Percentiles rank a stretch among this genome's conserved stretches.
Conservation (phyloP, 2,888 invertebrate species). For the Blera fallax region DNA sequence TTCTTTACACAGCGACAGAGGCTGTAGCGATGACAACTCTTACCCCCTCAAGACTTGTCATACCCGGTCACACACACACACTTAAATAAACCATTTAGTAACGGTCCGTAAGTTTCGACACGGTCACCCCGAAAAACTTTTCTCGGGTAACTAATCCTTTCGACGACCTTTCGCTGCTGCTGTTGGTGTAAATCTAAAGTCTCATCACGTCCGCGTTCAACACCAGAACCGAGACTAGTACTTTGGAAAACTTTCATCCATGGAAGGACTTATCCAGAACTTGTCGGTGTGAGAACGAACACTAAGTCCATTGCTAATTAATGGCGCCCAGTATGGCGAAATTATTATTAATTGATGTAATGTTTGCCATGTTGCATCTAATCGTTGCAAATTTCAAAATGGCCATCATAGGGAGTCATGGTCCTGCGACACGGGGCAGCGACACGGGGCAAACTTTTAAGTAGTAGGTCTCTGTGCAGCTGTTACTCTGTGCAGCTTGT, state of each 20-base stretch:
- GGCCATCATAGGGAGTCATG: neutral
- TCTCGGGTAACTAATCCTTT: constrained; percentile 52
- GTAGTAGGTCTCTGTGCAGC: constrained; percentile 21
- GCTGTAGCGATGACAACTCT: constrained; percentile 3
- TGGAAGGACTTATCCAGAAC: constrained; percentile 26
- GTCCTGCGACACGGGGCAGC: neutral
- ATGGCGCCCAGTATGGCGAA: constrained; percentile 46
- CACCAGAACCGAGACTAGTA: neutral
- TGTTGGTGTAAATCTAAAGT: constrained; percentile 36
- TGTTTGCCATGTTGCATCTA: constrained; percentile 60
- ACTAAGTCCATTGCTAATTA: constrained; percentile 58
- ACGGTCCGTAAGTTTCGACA: constrained; percentile 35
- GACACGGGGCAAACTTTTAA: constrained; percentile 20
- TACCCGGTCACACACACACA: neutral
- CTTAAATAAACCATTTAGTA: constrained; percentile 17
- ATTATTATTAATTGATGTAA: constrained; percentile 68
- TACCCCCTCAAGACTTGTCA: neutral
- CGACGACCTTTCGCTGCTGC: neutral
- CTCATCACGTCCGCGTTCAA: constrained; percentile 53
- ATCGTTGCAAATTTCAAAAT: constrained; percentile 21
- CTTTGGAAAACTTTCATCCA: constrained; percentile 47
- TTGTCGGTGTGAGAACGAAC: constrained; percentile 16
- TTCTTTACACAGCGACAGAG: neutral
- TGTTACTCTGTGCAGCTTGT: constrained; percentile 4
- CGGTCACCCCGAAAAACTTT: constrained; percentile 43